Conservation (phyloP, 2,113 vertebrate species). For the Toxotes jaculatrix region DNA sequence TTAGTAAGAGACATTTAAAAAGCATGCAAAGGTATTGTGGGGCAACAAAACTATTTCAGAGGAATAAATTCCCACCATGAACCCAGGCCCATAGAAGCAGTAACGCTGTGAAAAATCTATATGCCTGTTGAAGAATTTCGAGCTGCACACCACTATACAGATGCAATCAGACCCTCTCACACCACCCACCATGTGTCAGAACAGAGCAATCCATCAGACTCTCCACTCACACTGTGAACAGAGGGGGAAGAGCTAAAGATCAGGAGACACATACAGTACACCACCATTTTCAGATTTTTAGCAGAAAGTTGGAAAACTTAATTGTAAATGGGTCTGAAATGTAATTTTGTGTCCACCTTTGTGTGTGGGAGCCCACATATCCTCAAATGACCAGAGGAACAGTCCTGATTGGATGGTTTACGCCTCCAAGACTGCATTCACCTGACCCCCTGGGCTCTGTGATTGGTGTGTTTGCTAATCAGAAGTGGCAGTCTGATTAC, state of each 20-base stretch:
- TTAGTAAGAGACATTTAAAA: neutral
- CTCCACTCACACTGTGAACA: slow-evolving; percentile 1
- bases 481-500: slow-evolving; percentile 72
- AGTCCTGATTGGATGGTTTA: slow-evolving; percentile 47
- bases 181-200: slow-evolving; percentile 31
- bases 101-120: slow-evolving; percentile 4
- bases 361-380: slow-evolving; percentile 37
- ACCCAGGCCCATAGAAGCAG: neutral
- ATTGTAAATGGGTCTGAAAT: slow-evolving; percentile 42
- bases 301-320: slow-evolving; percentile 51
- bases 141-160: neutral
- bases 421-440: slow-evolving; percentile 36
- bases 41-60: neutral
- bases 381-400: slow-evolving; percentile 19
- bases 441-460: slow-evolving; percentile 43
- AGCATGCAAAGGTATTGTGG: neutral
- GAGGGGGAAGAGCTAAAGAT: neutral
- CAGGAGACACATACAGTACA: neutral
- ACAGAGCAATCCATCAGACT: slow-evolving; percentile 30
- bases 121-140: neutral
- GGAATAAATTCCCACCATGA: neutral
- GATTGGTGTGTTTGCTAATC: slow-evolving; percentile 76
- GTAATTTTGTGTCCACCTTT: slow-evolving; percentile 40
- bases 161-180: slow-evolving; percentile 37
- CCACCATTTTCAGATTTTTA: neutral